phyloP scores from a whole-genome alignment of 2,797 vertebrate genomes.

The Paedocypris micromegethes region DNA sequence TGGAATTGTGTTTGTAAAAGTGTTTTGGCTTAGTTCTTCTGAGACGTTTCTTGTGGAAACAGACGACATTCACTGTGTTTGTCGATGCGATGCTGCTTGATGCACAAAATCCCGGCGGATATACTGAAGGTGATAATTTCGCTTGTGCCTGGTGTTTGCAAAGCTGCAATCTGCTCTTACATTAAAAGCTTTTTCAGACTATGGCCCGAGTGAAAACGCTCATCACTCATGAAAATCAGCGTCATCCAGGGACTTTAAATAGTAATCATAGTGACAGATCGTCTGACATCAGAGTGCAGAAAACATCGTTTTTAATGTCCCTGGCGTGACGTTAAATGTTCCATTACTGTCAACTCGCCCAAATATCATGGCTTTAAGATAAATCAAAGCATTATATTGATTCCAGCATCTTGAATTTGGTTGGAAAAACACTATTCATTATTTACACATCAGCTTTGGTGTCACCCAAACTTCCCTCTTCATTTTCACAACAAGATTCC shows the following conservation, averaged over 20 bases:
- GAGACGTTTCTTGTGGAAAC: no score
- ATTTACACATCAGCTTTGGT: no score
- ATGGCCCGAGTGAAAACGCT: slow-evolving; percentile 18
- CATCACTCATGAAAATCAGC: slow-evolving; percentile 40
- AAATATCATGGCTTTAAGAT: slow-evolving; percentile 32
- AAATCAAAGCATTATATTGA: no score
- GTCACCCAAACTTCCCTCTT: neutral
- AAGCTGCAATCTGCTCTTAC: neutral
- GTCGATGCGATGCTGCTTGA: neutral
- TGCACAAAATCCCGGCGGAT: neutral
- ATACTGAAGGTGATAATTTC: neutral
- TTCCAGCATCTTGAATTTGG: no score
- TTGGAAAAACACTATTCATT: no score
- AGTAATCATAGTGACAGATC: slow-evolving; percentile 57
- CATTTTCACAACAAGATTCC: neutral
- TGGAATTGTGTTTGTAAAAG: no score
- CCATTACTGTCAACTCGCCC: slow-evolving; percentile 52
- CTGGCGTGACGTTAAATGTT: slow-evolving; percentile 50
- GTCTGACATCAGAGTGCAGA: slow-evolving; percentile 55
- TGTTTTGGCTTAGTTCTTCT: no score
- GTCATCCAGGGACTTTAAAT: slow-evolving; percentile 41
- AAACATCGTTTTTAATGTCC: slow-evolving; percentile 56
- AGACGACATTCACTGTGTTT: no score
- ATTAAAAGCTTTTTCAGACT: slow-evolving; percentile 18
- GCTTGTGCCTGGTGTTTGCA: neutral